A percentile compares a stretch with the other conserved stretches of the same genome.
Evolutionary conservation across 1,140 invertebrate genomes (phyloP).

Genomic region (Drosophila navojoa): DNA sequence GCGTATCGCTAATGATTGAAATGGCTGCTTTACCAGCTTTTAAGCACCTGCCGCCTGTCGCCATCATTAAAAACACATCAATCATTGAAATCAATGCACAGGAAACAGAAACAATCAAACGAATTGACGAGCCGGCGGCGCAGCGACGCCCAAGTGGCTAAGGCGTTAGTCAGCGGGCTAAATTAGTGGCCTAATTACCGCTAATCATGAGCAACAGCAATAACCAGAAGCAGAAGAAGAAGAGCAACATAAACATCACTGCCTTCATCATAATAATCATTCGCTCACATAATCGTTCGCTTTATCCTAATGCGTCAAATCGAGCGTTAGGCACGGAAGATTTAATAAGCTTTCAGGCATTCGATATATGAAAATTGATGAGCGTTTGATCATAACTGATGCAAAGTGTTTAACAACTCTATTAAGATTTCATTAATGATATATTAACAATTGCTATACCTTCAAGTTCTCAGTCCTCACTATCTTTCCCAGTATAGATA

Average conservation of each 20-base stretch:
- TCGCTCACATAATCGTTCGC: constrained; percentile 13
- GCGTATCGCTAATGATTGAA: constrained; percentile 55
- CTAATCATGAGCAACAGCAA: constrained; percentile 31
- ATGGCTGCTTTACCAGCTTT: constrained; percentile 24
- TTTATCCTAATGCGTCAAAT: neutral
- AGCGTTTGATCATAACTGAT: neutral
- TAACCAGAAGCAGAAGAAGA: neutral
- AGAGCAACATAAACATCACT: neutral
- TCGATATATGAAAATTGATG: too few species aligned
- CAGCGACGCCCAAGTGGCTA: neutral
- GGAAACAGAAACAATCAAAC: constrained; percentile 51
- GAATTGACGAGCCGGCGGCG: neutral
- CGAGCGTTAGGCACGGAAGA: too few species aligned
- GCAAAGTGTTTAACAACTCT: neutral
- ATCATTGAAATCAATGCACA: constrained; percentile 70
- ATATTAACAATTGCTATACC: too few species aligned
- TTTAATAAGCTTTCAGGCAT: neutral
- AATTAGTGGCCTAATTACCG: constrained; percentile 36
- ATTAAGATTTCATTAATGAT: neutral
- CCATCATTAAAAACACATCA: constrained; percentile 74
- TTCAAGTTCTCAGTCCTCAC: too few species aligned
- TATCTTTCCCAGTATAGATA: too few species aligned
- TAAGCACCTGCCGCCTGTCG: constrained; percentile 21
- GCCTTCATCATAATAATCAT: constrained; percentile 13
- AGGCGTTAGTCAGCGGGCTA: neutral